Evolutionary conservation across 2,888 invertebrate genomes (phyloP).

Genomic region (Agonopterix alstromeriana): DNA sequence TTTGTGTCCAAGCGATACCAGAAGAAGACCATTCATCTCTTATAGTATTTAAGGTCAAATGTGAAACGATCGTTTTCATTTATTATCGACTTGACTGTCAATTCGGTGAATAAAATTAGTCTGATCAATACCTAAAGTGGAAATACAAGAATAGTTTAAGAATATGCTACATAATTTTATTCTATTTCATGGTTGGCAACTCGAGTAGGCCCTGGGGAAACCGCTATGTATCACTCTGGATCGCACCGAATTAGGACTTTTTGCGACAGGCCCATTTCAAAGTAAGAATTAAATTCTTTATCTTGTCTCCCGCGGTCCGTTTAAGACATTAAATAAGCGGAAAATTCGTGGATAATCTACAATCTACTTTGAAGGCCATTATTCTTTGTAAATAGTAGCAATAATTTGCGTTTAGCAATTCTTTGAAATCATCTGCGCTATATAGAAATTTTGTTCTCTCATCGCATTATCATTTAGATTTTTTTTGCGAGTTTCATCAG

Average conservation of each 20-base stretch:
- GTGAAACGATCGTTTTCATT: too few relatives aligned
- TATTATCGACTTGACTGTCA: too few relatives aligned
- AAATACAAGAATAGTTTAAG: conserved; percentile 9
- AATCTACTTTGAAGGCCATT: background rate
- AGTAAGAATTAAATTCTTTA: conserved; percentile 5
- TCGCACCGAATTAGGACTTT: conserved; percentile 10
- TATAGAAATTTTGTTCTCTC: too few relatives aligned
- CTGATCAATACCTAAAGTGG: conserved; percentile 8
- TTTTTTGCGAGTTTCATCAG: too few relatives aligned
- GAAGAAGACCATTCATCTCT: too few relatives aligned
- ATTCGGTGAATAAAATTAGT: too few relatives aligned
- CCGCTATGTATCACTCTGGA: conserved; percentile 14
- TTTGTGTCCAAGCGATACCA: too few relatives aligned
- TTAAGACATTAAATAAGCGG: background rate
- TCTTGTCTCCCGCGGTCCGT: background rate
- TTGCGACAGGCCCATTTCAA: conserved; percentile 7
- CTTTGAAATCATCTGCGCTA: too few relatives aligned
- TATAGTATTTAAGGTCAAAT: too few relatives aligned
- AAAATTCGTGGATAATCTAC: conserved; percentile 1
- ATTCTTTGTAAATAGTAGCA: too few relatives aligned
- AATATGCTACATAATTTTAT: conserved; percentile 19
- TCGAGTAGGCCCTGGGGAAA: conserved; percentile 8
- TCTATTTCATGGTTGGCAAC: conserved; percentile 27
- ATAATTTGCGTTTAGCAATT: too few relatives aligned
- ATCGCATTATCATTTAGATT: too few relatives aligned